phyloP scores from a whole-genome alignment of 2,888 invertebrate genomes.

The Drosophila subquinaria region DNA sequence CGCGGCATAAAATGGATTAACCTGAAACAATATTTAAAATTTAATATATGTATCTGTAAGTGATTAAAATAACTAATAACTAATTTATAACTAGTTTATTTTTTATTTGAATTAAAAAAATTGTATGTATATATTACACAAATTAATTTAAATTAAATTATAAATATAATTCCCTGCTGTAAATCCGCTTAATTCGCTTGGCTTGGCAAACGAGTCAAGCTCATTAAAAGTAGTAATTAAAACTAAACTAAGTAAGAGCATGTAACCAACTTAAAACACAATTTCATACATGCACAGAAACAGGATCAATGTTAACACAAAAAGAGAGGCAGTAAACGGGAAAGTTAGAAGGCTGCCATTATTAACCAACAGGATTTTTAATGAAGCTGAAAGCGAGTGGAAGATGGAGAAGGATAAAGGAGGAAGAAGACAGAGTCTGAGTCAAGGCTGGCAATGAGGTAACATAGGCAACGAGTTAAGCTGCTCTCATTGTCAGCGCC shows the following conservation, averaged over 20 bases:
- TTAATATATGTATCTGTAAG: not conserved
- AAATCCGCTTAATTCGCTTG: not conserved
- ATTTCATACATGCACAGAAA: not conserved
- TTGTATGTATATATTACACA: not conserved
- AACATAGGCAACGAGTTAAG: not conserved
- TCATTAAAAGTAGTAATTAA: conserved; percentile 33
- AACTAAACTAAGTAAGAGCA: conserved; percentile 18
- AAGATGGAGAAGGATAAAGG: not conserved
- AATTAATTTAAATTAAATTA: not conserved
- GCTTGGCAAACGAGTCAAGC: conserved; percentile 12
- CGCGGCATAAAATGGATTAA: no score
- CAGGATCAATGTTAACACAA: not conserved
- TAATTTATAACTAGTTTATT: not conserved
- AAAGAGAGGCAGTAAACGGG: no score
- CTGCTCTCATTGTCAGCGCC: conserved; percentile 55
- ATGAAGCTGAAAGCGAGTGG: conserved; percentile 49
- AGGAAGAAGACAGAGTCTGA: no score
- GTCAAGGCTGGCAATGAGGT: not conserved
- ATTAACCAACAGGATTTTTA: conserved; percentile 64
- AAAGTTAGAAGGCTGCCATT: conserved; percentile 28
- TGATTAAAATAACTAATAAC: no score
- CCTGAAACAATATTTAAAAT: no score
- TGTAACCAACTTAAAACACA: conserved; percentile 15
- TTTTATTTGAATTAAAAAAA: not conserved
- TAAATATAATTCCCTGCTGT: not conserved